A percentile compares a stretch with the other conserved stretches of the same genome.
Evolutionary conservation across 2,888 invertebrate genomes (phyloP).

Genomic region (Erebia aethiops): DNA sequence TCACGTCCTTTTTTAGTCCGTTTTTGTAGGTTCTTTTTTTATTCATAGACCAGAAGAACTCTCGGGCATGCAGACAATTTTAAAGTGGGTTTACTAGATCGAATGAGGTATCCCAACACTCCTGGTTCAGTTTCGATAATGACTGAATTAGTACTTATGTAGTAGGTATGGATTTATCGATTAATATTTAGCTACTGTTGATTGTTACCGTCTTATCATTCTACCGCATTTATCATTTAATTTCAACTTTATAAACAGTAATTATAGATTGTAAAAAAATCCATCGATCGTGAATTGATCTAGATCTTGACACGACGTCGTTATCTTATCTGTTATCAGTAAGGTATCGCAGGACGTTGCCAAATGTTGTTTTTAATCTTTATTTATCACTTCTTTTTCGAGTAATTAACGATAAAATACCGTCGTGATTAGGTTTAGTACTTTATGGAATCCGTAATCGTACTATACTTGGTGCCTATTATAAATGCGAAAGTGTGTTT

Average conservation of each 20-base stretch:
- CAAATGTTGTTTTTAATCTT: conserved; percentile 12
- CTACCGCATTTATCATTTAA: background rate
- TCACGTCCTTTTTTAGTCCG: too few relatives aligned
- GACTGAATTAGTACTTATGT: too few relatives aligned
- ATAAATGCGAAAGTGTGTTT: background rate
- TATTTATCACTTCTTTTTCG: conserved; percentile 18
- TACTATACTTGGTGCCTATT: background rate
- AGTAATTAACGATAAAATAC: conserved; percentile 19
- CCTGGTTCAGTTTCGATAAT: too few relatives aligned
- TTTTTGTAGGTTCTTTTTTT: too few relatives aligned
- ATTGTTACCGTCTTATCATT: conserved; percentile 3
- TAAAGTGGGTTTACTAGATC: too few relatives aligned
- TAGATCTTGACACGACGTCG: conserved; percentile 35
- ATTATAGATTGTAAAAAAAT: conserved; percentile 31
- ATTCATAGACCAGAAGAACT: too few relatives aligned
- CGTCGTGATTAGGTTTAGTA: background rate
- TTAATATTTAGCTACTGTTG: conserved; percentile 6
- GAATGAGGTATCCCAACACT: too few relatives aligned
- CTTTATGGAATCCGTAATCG: background rate
- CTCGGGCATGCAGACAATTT: too few relatives aligned
- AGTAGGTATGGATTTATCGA: background rate
- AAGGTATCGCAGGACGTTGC: conserved; percentile 9
- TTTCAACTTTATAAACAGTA: conserved; percentile 17
- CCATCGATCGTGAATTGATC: conserved; percentile 39
- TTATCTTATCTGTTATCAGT: conserved; percentile 15